Base-by-base conservation (phyloP, 2,113 vertebrate genomes). In the Catharus minimus region DNA sequence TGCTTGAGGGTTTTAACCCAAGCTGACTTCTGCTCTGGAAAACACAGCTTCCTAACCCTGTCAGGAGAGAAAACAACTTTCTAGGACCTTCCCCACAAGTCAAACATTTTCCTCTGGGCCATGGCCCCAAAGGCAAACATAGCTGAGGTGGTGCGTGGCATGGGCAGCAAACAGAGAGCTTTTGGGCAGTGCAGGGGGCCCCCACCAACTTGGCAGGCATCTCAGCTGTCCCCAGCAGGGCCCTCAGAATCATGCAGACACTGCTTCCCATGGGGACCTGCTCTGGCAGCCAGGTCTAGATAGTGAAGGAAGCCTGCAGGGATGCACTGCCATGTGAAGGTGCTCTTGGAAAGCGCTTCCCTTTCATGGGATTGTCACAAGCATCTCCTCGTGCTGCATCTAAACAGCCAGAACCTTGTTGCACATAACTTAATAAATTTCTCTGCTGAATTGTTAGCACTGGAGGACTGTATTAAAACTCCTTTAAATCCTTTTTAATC, bases 91-190 rank as follows among this genome's bases (percentile, higher is more conserved):
- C 87, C 97, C 97, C 92, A 56, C 89, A 97, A 95, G 61, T 61
- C 96, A 98, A 98, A 98, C 84, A 98, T 62, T 58, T 55, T 13
- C 61, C 52, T 80, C 50, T 76, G 24, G 1, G 74, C 90, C 87
- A 0, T 49, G 74, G 86, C 95, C 94, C 75, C 36, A 89, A 97
- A 96, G 84, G 56, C 97, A 98, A 98, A 98, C 86, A 97, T 82
- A 84, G 72, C 58, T 67, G 91, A 75, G 44, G 57, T 5, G 7
- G 30, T 67, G 8, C 11, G 14, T 74, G 82, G 73, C 49, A 13
- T 5, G 2, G 49, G 79, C 86, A 96, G 71, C 91, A 97, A 92
- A 68, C 27, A 57, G 32, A 57, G 30, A 77, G 57, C 32, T 69
- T 84, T 28, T 43, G 72, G 75, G 66, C 20, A 49, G 38, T 4